Conservation (phyloP, 2,888 invertebrate species). For the Macrosiphum euphorbiae region DNA sequence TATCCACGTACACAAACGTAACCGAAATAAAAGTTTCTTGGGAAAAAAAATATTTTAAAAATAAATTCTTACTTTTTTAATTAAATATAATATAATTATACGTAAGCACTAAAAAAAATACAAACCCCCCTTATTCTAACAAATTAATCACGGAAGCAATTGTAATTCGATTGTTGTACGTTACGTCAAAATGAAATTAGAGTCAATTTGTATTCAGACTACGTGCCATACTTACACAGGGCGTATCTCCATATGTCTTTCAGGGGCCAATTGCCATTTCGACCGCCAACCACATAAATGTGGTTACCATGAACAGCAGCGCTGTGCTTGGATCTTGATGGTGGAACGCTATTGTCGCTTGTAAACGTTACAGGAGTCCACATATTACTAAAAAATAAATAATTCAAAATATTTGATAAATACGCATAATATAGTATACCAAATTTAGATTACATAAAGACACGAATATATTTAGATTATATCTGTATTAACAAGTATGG, state of each 20-base stretch:
- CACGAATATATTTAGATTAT: background rate
- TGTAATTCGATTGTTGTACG: slow-evolving; percentile 59
- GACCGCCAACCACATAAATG: slow-evolving; percentile 87
- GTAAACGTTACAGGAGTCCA: slow-evolving; percentile 76
- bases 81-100: slow-evolving; percentile 10
- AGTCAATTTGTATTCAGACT: slow-evolving; percentile 56
- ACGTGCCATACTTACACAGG: slow-evolving; percentile 74
- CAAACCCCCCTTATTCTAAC: slow-evolving; percentile 18
- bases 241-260: slow-evolving; percentile 89
- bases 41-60: background rate
- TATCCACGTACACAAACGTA: background rate
- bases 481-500: background rate
- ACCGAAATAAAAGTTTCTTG: background rate
- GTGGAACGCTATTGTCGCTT: slow-evolving; percentile 75
- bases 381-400: slow-evolving; percentile 70
- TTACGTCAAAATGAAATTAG: slow-evolving; percentile 55
- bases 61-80: slow-evolving; percentile 31
- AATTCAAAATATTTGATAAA: background rate
- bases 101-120: background rate
- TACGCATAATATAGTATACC: background rate
- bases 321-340: slow-evolving; percentile 86
- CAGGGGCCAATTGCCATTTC: slow-evolving; percentile 84
- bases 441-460: background rate
- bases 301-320: slow-evolving; percentile 82
- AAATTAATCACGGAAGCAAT: slow-evolving; percentile 36